phyloP scores from a whole-genome alignment of 2,797 vertebrate genomes.

The Cichlasoma orientale region DNA sequence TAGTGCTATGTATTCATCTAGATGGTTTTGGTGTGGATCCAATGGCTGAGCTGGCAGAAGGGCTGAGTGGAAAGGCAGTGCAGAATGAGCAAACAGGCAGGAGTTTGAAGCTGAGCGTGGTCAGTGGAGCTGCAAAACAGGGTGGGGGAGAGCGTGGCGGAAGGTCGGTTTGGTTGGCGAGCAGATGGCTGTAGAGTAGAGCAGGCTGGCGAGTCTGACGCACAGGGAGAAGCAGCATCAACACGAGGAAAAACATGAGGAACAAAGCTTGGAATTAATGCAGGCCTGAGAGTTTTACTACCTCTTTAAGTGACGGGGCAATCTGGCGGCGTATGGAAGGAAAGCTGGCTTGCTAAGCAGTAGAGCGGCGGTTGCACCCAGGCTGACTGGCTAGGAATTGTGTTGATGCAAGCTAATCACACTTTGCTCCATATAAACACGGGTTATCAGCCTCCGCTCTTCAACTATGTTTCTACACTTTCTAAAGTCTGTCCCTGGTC shows the following conservation, averaged over 20 bases:
- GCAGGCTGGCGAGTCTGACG: not conserved
- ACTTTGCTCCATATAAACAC: slow-evolving; percentile 18
- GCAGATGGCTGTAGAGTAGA: not conserved
- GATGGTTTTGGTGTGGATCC: not conserved
- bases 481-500: not conserved
- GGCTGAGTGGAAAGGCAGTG: not conserved
- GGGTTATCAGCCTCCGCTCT: not conserved
- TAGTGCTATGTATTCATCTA: slow-evolving; percentile 7
- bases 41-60: not conserved
- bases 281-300: not conserved
- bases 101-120: not conserved
- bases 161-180: not conserved
- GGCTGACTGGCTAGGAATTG: slow-evolving; percentile 6
- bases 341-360: not conserved
- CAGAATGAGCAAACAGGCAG: not conserved
- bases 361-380: not conserved
- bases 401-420: slow-evolving; percentile 1
- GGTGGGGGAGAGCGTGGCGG: not conserved
- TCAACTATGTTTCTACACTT: slow-evolving; percentile 6
- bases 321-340: not conserved
- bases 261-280: not conserved
- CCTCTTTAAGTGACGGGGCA: not conserved
- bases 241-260: not conserved
- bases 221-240: not conserved
- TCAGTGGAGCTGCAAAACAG: not conserved